These are phyloP conservation scores for Cerastis leucographa DNA, from an alignment of 2,888 invertebrate species.

Conservation along the genomic window DNA sequence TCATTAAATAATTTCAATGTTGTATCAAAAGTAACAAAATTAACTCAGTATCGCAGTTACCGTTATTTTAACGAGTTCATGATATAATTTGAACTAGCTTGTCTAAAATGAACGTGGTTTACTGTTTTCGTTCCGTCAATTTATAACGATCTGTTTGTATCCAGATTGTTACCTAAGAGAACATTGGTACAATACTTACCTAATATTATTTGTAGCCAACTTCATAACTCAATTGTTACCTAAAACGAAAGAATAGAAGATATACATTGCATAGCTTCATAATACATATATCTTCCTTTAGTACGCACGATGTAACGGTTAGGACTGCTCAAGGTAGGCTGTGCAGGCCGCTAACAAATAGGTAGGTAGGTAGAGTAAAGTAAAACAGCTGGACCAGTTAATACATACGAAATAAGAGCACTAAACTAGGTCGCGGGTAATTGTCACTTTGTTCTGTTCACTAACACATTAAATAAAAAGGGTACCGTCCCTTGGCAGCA, in stretches of 20 bases:
- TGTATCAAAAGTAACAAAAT: background rate
- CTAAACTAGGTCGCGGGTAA: too few relatives aligned
- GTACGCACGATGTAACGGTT: too few relatives aligned
- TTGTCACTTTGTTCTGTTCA: too few relatives aligned
- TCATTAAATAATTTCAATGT: slow-evolving; percentile 22
- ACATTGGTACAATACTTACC: background rate
- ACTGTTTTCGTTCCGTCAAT: too few relatives aligned
- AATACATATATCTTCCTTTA: background rate
- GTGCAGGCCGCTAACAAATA: too few relatives aligned
- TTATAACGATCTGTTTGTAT: slow-evolving; percentile 13
- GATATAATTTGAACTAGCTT: slow-evolving; percentile 24
- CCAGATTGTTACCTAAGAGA: slow-evolving; percentile 17
- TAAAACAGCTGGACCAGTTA: too few relatives aligned
- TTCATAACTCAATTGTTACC: background rate
- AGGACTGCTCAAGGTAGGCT: too few relatives aligned
- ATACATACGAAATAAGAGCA: too few relatives aligned
- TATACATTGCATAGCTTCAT: background rate
- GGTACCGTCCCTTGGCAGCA: too few relatives aligned
- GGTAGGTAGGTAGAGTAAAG: too few relatives aligned
- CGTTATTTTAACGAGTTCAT: slow-evolving; percentile 17
- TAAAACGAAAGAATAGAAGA: background rate
- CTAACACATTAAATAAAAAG: too few relatives aligned
- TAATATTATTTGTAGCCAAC: background rate
- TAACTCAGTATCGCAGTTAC: background rate
- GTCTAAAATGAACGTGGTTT: slow-evolving; percentile 7